A percentile compares a stretch with the other conserved stretches of the same genome.
phyloP scores from a whole-genome alignment of 2,888 invertebrate genomes.

The Ryuthela nishihirai region DNA sequence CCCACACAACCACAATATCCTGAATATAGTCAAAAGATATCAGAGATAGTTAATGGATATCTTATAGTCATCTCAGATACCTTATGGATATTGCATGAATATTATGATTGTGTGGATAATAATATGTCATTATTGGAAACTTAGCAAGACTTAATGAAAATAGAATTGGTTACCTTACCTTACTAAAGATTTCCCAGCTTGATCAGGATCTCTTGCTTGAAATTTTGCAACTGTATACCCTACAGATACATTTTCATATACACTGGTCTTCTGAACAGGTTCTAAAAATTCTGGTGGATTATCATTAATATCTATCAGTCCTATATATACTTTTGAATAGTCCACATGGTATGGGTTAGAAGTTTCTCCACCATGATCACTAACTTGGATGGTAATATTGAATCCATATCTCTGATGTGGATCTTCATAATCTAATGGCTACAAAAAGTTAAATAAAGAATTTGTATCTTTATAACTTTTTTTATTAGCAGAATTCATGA shows the following conservation, averaged over 20 bases:
- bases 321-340: slow-evolving; percentile 90
- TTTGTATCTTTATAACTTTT: too few species aligned
- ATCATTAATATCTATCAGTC: slow-evolving; percentile 85
- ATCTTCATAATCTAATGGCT: slow-evolving; percentile 92
- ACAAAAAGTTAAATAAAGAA: too few species aligned
- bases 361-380: slow-evolving; percentile 38
- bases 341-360: slow-evolving; percentile 73
- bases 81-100: too few species aligned
- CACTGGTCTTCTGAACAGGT: slow-evolving; percentile 59
- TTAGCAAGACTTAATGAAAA: too few species aligned
- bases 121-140: too few species aligned
- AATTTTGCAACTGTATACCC: slow-evolving; percentile 50
- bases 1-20: too few species aligned
- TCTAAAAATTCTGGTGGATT: slow-evolving; percentile 92
- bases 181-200: slow-evolving; percentile 47
- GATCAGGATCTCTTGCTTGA: slow-evolving; percentile 53
- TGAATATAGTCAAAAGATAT: too few species aligned
- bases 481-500: too few species aligned
- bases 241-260: slow-evolving; percentile 49
- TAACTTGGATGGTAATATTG: slow-evolving; percentile 70
- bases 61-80: too few species aligned
- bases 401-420: slow-evolving; percentile 91
- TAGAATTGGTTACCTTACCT: slow-evolving; percentile 32
- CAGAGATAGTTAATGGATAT: too few species aligned
- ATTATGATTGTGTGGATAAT: too few species aligned